These are phyloP conservation scores for Tachypleus tridentatus DNA, from an alignment of 1,140 invertebrate species.

Conservation along the genomic window DNA sequence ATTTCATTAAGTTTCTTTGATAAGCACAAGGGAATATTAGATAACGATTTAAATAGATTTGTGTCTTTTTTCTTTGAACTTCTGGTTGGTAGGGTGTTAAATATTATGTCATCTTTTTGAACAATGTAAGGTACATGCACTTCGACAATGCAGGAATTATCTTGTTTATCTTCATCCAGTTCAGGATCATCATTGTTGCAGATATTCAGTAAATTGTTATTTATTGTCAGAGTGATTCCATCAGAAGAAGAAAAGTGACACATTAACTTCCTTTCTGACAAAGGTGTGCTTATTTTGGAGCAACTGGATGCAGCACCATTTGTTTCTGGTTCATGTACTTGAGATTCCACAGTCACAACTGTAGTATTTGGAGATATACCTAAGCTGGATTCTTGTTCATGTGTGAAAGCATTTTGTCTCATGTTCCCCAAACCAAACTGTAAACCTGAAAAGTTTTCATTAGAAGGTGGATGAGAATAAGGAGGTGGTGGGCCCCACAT, in stretches of 20 bases:
- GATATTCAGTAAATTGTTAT: conserved; percentile 8
- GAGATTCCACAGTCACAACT: too few relatives aligned
- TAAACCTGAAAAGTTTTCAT: conserved; percentile 28
- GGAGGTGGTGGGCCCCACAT: conserved; percentile 61
- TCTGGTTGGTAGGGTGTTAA: conserved; percentile 14
- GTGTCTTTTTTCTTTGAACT: conserved; percentile 9
- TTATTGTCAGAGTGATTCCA: conserved; percentile 20
- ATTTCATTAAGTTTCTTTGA: conserved; percentile 16
- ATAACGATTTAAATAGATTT: conserved; percentile 19
- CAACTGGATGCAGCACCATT: conserved; percentile 10
- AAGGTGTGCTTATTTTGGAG: conserved; percentile 19
- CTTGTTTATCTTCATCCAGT: conserved; percentile 9
- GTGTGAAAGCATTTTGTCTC: conserved; percentile 28
- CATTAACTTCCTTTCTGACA: conserved; percentile 17
- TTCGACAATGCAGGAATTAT: conserved; percentile 21
- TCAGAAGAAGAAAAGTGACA: conserved; percentile 21
- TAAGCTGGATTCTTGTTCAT: conserved; percentile 16
- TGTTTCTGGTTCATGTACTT: neutral
- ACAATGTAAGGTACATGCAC: conserved; percentile 22
- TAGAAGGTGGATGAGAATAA: conserved; percentile 48
- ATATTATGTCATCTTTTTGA: conserved; percentile 11
- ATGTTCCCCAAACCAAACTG: conserved; percentile 19
- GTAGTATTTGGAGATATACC: neutral
- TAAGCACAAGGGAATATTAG: conserved; percentile 19
- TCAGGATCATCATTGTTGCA: neutral